Percentiles rank a stretch among this genome's conserved stretches.
Conservation (phyloP, 1,140 invertebrate species). For the silkworm (Bombyx mori) region ASM3026992v2 NC_085121.1:12460501-12461000, state of each 20-base stretch:
- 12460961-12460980: background rate
- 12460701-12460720: no score
- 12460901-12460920: conserved; percentile 25
- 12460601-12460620: no score
- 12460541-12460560: no score
- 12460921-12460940: conserved; percentile 8
- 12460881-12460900: conserved; percentile 32
- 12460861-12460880: conserved; percentile 34
- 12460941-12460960: background rate
- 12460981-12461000: background rate
- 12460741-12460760: background rate
- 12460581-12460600: no score
- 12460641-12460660: no score
- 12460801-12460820: conserved; percentile 2
- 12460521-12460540: no score
- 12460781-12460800: conserved; percentile 3
- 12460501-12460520: no score
- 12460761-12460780: conserved; percentile 1
- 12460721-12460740: no score
- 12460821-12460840: conserved; percentile 4
- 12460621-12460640: no score
- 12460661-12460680: no score
- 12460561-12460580: no score
- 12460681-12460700: no score
- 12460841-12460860: conserved; percentile 1